These are phyloP conservation scores for Steatornis caripensis DNA, from an alignment of 2,113 vertebrate genomes.

Conservation along the genomic window DNA sequence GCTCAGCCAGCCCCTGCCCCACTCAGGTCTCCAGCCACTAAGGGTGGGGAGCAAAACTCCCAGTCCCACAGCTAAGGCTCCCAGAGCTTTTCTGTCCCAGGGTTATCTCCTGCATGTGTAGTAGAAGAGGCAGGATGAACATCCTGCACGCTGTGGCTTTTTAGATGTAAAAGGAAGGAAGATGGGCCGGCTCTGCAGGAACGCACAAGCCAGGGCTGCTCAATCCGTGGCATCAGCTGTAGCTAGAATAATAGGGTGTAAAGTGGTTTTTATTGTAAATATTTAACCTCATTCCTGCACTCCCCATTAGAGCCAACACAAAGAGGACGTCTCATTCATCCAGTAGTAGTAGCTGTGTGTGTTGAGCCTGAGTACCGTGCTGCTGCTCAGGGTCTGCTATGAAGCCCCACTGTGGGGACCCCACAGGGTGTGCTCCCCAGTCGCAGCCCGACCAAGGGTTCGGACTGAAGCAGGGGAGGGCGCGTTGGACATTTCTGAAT, in stretches of 20 bases:
- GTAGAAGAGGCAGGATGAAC: background rate
- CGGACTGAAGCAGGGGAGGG: background rate
- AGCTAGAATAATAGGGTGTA: background rate
- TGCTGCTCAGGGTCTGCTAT: background rate
- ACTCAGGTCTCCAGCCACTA: background rate
- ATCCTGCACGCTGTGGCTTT: background rate
- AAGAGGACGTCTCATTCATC: background rate
- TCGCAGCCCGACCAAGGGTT: background rate
- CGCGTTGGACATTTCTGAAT: background rate
- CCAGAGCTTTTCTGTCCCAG: background rate
- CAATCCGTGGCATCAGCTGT: background rate
- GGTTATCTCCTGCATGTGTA: background rate
- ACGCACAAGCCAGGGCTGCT: background rate
- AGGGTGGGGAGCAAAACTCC: background rate
- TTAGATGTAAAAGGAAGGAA: background rate
- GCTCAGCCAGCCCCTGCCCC: background rate
- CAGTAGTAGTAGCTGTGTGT: background rate
- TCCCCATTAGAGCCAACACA: background rate
- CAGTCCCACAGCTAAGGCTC: background rate
- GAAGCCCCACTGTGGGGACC: background rate
- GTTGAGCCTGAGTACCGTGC: background rate
- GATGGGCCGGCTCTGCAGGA: background rate
- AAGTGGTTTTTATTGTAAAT: slow-evolving; percentile 13
- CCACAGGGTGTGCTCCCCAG: background rate
- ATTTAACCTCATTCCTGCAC: slow-evolving; percentile 10